Evolutionary conservation across 2,888 invertebrate genomes (phyloP).

Genomic region (Elmis aenea): DNA sequence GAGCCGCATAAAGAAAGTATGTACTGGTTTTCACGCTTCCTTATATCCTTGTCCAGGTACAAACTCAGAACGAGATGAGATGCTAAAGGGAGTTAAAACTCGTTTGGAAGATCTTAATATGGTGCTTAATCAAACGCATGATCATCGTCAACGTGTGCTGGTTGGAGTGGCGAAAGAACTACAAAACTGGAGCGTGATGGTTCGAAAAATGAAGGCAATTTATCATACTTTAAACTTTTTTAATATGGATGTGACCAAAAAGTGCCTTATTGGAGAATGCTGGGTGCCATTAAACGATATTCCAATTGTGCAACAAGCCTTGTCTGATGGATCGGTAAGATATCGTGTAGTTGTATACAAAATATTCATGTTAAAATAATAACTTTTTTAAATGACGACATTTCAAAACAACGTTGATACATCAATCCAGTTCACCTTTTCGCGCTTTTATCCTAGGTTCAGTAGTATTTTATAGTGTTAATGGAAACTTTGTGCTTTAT

Average conservation of each 20-base stretch:
- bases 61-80: conserved; percentile 75
- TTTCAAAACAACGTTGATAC: too few relatives aligned
- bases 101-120: conserved; percentile 82
- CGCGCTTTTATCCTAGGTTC: too few relatives aligned
- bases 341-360: conserved; percentile 3
- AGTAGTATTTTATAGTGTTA: too few relatives aligned
- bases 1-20: conserved; percentile 84
- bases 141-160: conserved; percentile 79
- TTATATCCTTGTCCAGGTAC: conserved; percentile 88
- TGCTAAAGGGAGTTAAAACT: conserved; percentile 83
- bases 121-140: conserved; percentile 81
- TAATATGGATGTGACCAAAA: conserved; percentile 85
- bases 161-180: conserved; percentile 82
- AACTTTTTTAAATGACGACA: too few relatives aligned
- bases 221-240: conserved; percentile 91
- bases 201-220: conserved; percentile 87
- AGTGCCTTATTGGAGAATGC: conserved; percentile 85
- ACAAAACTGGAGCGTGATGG: conserved; percentile 83
- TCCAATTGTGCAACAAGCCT: conserved; percentile 65
- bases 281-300: conserved; percentile 77
- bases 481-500: too few relatives aligned
- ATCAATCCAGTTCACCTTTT: too few relatives aligned
- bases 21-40: conserved; percentile 87
- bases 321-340: conserved; percentile 75
- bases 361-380: too few relatives aligned